A percentile compares a stretch with the other conserved stretches of the same genome.
phyloP scores from a whole-genome alignment of 2,888 invertebrate genomes.

The Napeogenes sylphis region DNA sequence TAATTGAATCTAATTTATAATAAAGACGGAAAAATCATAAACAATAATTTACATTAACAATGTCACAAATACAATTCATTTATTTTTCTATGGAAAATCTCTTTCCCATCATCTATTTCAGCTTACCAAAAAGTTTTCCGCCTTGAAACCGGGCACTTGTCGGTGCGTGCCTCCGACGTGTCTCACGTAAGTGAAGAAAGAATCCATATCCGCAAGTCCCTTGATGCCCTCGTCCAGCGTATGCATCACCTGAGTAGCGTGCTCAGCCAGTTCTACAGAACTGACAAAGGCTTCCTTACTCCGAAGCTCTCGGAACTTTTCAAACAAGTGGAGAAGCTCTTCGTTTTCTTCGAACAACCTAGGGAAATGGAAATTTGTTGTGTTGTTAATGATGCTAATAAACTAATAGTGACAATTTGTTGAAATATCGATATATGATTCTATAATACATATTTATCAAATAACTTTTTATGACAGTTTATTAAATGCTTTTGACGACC shows the following conservation, averaged over 20 bases:
- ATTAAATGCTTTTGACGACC: no score
- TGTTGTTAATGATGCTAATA: no score
- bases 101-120: no score
- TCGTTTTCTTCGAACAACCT: slow-evolving; percentile 92
- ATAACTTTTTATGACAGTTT: no score
- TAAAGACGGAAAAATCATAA: no score
- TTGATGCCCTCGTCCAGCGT: slow-evolving; percentile 92
- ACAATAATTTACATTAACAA: no score
- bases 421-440: no score
- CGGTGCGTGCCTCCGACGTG: slow-evolving; percentile 89
- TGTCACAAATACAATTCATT: no score
- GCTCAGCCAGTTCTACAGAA: slow-evolving; percentile 89
- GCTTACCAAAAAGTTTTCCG: slow-evolving; percentile 89
- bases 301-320: slow-evolving; percentile 85
- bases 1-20: no score
- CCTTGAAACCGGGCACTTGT: slow-evolving; percentile 88
- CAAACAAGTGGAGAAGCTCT: slow-evolving; percentile 85
- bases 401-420: no score
- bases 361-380: slow-evolving; percentile 37
- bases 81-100: no score
- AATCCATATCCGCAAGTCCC: slow-evolving; percentile 87
- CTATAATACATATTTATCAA: no score
- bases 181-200: slow-evolving; percentile 86
- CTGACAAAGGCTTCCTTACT: slow-evolving; percentile 86
- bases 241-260: slow-evolving; percentile 91